Evolutionary conservation across 1,140 invertebrate genomes (phyloP).

Genomic region (Lordiphosa mommai): DNA sequence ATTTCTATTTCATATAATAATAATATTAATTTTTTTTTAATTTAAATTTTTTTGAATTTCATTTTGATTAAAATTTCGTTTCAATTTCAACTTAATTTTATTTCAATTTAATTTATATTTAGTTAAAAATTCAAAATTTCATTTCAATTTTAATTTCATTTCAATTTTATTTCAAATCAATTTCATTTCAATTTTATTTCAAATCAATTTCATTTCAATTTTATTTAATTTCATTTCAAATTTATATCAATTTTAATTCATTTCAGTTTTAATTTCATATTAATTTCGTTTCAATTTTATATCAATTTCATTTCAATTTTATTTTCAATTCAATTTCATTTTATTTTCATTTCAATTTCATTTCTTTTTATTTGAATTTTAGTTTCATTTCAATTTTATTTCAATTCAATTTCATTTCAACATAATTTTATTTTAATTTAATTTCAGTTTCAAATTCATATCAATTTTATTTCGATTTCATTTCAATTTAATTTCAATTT

Average conservation of each 20-base stretch:
- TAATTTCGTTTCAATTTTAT: background rate
- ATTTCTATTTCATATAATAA: too few relatives aligned
- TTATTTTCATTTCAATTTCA: background rate
- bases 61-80: too few relatives aligned
- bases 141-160: background rate
- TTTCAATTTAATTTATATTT: too few relatives aligned
- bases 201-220: background rate
- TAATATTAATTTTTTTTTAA: too few relatives aligned
- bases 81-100: too few relatives aligned
- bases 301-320: background rate
- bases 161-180: background rate
- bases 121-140: too few relatives aligned
- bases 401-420: background rate
- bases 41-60: too few relatives aligned
- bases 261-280: background rate
- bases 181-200: background rate
- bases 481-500: background rate
- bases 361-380: too few relatives aligned
- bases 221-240: background rate
- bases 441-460: constrained; percentile 18
- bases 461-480: background rate
- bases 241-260: background rate
- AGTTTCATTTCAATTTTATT: constrained; percentile 7
- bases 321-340: too few relatives aligned
- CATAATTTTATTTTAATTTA: background rate